phyloP scores from a whole-genome alignment of 1,140 invertebrate species.

The Apis dorsata region DNA sequence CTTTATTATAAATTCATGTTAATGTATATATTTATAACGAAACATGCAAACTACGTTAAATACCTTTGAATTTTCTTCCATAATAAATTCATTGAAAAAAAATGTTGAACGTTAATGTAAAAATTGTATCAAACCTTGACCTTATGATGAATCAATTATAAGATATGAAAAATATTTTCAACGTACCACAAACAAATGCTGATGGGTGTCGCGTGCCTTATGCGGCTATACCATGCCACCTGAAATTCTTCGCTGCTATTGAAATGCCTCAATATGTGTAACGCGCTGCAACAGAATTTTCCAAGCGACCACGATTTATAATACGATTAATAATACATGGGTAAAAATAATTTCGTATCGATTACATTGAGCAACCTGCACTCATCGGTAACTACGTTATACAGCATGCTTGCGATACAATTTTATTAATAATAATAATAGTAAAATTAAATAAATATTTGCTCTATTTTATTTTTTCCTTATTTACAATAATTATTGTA shows the following conservation, averaged over 20 bases:
- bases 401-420: neutral
- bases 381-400: neutral
- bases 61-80: too few species aligned
- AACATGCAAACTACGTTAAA: too few species aligned
- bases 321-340: slow-evolving; percentile 31
- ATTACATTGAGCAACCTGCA: slow-evolving; percentile 16
- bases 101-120: too few species aligned
- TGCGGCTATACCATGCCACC: slow-evolving; percentile 77
- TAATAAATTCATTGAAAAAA: too few species aligned
- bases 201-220: slow-evolving; percentile 77
- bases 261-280: slow-evolving; percentile 79
- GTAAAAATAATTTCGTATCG: slow-evolving; percentile 51
- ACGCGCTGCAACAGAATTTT: slow-evolving; percentile 77
- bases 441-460: neutral
- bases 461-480: neutral
- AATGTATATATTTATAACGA: too few species aligned
- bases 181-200: slow-evolving; percentile 78
- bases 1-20: too few species aligned
- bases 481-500: neutral
- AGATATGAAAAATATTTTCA: neutral
- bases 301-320: slow-evolving; percentile 35
- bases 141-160: neutral
- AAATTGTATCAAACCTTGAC: too few species aligned
- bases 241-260: slow-evolving; percentile 77
- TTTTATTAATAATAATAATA: slow-evolving; percentile 21